phyloP scores from a whole-genome alignment of 2,888 invertebrate species.

The Agonopterix arenella region DNA sequence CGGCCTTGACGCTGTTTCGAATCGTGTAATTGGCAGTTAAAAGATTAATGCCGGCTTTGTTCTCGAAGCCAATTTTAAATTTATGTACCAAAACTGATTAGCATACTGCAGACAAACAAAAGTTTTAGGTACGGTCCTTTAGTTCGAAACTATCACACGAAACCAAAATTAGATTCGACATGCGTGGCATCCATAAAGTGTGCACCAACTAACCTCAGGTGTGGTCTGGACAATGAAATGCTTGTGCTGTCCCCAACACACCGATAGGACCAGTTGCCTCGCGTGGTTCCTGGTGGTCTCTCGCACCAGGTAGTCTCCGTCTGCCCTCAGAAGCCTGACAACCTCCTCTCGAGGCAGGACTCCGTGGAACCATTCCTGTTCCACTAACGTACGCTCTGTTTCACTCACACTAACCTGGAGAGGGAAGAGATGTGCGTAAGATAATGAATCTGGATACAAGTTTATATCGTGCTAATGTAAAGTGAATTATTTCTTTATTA shows the following conservation, averaged over 20 bases:
- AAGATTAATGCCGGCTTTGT: too few species aligned
- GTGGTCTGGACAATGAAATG: conserved; percentile 98
- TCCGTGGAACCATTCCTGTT: conserved; percentile 98
- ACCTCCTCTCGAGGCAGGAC: conserved; percentile 97
- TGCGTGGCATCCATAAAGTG: too few species aligned
- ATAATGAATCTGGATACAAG: neutral
- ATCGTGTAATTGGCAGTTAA: too few species aligned
- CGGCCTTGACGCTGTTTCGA: too few species aligned
- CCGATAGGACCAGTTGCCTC: conserved; percentile 94
- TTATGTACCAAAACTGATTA: too few species aligned
- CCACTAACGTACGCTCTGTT: conserved; percentile 84
- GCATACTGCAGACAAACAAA: too few species aligned
- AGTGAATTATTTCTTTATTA: neutral
- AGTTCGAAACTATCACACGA: neutral
- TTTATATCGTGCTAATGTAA: neutral
- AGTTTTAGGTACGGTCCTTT: too few species aligned
- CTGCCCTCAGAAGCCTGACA: conserved; percentile 90
- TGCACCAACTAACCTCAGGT: conserved; percentile 80
- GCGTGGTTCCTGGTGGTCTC: conserved; percentile 95
- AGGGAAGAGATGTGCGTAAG: neutral
- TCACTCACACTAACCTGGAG: conserved; percentile 62
- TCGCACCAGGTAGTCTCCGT: conserved; percentile 96
- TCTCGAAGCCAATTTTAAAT: too few species aligned
- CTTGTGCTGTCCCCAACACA: conserved; percentile 97
- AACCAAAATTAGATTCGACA: neutral